These are phyloP conservation scores for Lamellibrachia satsuma DNA, from an alignment of 2,888 invertebrate genomes.

Conservation along the genomic window DNA sequence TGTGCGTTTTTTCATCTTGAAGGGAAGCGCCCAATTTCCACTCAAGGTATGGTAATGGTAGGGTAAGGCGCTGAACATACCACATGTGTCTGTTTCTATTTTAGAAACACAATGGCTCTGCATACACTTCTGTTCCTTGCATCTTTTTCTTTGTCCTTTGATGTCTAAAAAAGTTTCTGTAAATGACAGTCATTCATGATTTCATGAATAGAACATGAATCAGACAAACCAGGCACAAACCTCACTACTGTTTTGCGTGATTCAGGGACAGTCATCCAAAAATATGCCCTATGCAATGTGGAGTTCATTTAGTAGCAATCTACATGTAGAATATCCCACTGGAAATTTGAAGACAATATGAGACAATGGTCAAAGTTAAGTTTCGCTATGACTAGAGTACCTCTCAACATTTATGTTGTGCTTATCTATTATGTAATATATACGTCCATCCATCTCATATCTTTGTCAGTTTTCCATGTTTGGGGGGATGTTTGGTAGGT, in stretches of 20 bases:
- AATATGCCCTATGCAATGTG: not conserved
- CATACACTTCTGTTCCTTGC: not conserved
- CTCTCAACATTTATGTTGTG: not conserved
- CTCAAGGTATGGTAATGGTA: not conserved
- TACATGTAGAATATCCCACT: not conserved
- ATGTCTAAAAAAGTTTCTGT: not conserved
- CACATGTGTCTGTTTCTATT: constrained; percentile 1
- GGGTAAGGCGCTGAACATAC: not conserved
- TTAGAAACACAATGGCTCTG: not conserved
- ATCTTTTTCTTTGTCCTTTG: not conserved
- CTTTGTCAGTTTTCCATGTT: no score
- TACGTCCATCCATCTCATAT: not conserved
- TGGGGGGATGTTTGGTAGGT: no score
- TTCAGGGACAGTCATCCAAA: not conserved
- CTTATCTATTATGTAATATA: not conserved
- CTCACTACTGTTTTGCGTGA: not conserved
- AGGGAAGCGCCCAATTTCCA: not conserved
- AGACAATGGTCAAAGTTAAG: not conserved
- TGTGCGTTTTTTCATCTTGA: not conserved
- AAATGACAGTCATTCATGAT: not conserved
- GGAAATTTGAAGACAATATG: not conserved
- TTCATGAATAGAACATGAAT: not conserved
- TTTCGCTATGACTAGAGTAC: not conserved
- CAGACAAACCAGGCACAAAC: not conserved
- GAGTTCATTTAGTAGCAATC: not conserved